Evolutionary conservation across 1,140 invertebrate species (phyloP).

Genomic region (Pseudomyrmex cubaensis): DNA sequence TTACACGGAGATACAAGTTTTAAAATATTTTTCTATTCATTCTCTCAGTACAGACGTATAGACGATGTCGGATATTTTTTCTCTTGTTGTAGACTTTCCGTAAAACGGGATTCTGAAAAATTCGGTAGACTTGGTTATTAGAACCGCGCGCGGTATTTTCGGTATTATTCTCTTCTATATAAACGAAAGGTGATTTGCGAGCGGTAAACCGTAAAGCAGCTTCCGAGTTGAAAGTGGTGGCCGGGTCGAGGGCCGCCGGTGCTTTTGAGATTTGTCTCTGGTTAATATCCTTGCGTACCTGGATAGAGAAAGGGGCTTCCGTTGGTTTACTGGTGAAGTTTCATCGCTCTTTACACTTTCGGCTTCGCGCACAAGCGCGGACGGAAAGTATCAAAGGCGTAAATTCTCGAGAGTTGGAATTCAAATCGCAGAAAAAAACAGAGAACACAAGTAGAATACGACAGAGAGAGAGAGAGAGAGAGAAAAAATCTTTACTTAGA

Average conservation of each 20-base stretch:
- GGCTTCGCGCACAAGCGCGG: not conserved
- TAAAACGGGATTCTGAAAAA: not conserved
- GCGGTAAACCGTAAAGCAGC: conserved; percentile 54
- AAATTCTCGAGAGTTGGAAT: conserved; percentile 9
- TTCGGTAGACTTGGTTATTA: not conserved
- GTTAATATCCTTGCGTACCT: conserved; percentile 35
- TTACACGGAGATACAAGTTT: too few relatives aligned
- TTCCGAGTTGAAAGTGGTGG: conserved; percentile 48
- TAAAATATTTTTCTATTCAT: not conserved
- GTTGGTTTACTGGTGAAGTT: conserved; percentile 3
- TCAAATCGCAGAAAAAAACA: not conserved
- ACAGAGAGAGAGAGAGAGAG: too few relatives aligned
- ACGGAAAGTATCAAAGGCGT: conserved; percentile 6
- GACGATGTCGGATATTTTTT: too few relatives aligned
- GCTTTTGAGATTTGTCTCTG: conserved; percentile 52
- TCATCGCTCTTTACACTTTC: conserved; percentile 39
- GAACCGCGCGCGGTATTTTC: conserved; percentile 33
- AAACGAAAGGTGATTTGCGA: conserved; percentile 6
- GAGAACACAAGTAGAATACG: too few relatives aligned
- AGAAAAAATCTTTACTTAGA: too few relatives aligned
- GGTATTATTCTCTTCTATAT: conserved; percentile 30
- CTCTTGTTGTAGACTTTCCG: too few relatives aligned
- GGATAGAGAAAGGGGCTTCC: conserved; percentile 28
- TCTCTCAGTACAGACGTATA: not conserved
- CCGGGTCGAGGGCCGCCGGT: conserved; percentile 25